These are phyloP conservation scores for Smithornis capensis DNA, from an alignment of 2,113 vertebrate species.

Conservation along the genomic window DNA sequence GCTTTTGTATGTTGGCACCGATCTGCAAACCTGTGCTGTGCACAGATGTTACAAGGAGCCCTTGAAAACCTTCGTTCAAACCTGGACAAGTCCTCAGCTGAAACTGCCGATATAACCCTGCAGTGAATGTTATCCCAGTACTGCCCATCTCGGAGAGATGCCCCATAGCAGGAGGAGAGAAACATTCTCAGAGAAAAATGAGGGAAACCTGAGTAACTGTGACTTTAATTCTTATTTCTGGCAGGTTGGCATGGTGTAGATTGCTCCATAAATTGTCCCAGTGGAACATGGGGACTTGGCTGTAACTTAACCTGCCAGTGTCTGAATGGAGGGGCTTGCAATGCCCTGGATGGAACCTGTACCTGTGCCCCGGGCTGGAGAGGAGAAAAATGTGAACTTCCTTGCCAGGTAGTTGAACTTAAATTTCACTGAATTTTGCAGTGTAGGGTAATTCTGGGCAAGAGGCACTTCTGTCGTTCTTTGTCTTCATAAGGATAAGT, in stretches of 20 bases:
- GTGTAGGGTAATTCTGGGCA: not conserved
- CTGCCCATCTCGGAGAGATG: not conserved
- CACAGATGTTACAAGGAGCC: conserved; percentile 25
- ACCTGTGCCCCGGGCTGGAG: conserved; percentile 92
- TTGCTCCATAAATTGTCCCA: conserved; percentile 94
- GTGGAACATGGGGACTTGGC: conserved; percentile 90
- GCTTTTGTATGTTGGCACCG: not conserved
- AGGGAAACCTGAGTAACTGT: not conserved
- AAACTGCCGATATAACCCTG: not conserved
- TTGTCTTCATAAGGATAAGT: not conserved
- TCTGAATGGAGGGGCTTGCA: conserved; percentile 87
- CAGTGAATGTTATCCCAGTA: not conserved
- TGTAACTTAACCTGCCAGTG: conserved; percentile 91
- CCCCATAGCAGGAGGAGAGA: not conserved
- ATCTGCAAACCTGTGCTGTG: not conserved
- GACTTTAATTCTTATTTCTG: not conserved
- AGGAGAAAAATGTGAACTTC: conserved; percentile 84
- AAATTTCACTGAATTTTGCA: not conserved
- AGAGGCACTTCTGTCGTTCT: not conserved
- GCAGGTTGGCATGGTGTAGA: conserved; percentile 95
- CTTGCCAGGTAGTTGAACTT: conserved; percentile 83
- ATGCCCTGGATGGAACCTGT: conserved; percentile 85
- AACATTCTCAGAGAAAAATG: not conserved
- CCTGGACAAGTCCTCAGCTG: not conserved
- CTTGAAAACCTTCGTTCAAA: not conserved